Evolutionary conservation across 2,797 vertebrate species (phyloP), one percentile per base, ranked within the genome.

Genomic region (Xyrichtys novacula): DNA sequence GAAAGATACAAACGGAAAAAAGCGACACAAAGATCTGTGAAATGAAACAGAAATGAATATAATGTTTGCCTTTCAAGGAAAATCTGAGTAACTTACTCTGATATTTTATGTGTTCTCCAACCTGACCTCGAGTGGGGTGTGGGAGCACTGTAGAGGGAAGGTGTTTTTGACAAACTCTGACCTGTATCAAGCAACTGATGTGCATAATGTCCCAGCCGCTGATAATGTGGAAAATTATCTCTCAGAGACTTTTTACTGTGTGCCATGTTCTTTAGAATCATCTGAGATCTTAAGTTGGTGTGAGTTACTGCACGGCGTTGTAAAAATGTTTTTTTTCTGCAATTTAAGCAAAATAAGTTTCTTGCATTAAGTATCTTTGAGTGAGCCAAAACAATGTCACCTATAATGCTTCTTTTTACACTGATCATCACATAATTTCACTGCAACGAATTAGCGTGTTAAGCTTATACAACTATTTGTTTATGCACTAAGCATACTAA

Each of bases 91-190:
- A 64, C 36, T 52, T 12, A 39, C 11, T 28, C n/a, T 44, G 23
- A 57, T 31, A n/a, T n/a, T n/a, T n/a, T n/a, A 29, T 15, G 0
- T 55, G 22, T 49, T 68, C 38, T 12, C 55, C 20, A 61, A 38
- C 26, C 66, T 34, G 23, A 17, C 59, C 42, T 71, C 9, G 42
- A 36, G 29, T 56, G 14, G 49, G 42, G 66, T 28, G 57, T 47
- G 23, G 65, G 52, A 56, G 40, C 28, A 52, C 0, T 58, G 36
- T 4, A 6, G 55, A 57, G 40, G 68, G 72, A 50, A 49, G 44
- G 64, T 46, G 44, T 69, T n/a, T 60, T 46, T 74, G 56, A 61
- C 73, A 78, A 46, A 43, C 40, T 59, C 23, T 57, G 16, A 58
- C 25, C 15, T 19, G 14, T 46, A 36, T 57, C 31, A 31, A 32